Conservation (phyloP, 2,888 invertebrate genomes). For the Portevinia maculata region DNA sequence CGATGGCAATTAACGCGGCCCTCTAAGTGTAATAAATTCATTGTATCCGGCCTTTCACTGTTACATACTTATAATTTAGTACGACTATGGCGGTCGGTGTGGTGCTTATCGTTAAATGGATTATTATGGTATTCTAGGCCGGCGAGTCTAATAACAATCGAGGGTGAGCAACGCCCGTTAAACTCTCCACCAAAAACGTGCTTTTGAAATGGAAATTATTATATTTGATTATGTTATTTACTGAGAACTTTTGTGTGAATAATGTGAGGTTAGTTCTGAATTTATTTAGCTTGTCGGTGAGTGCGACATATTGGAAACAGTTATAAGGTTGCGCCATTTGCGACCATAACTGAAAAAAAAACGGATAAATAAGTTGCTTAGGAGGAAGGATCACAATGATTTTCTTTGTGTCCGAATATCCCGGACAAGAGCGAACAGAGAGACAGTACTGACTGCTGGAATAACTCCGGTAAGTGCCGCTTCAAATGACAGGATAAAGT, state of each 20-base stretch:
- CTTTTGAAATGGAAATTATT: constrained; percentile 67
- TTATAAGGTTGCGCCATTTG: too few species aligned
- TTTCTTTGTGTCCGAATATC: too few species aligned
- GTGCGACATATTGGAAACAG: constrained; percentile 50
- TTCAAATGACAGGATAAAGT: too few species aligned
- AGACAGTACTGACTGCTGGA: too few species aligned
- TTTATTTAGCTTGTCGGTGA: constrained; percentile 61
- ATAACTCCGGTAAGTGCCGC: too few species aligned
- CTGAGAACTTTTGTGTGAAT: constrained; percentile 68
- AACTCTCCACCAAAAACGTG: constrained; percentile 1
- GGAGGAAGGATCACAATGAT: too few species aligned
- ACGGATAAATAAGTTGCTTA: too few species aligned
- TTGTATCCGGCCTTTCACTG: constrained; percentile 20
- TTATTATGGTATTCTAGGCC: constrained; percentile 57
- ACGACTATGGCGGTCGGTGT: constrained; percentile 19
- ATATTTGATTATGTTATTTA: constrained; percentile 73
- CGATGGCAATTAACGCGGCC: constrained; percentile 69
- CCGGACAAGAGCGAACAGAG: too few species aligned
- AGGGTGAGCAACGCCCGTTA: background rate
- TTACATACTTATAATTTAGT: background rate
- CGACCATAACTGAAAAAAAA: too few species aligned
- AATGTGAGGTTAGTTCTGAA: constrained; percentile 70
- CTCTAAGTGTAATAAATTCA: constrained; percentile 66
- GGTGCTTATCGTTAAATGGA: constrained; percentile 71
- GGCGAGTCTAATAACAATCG: constrained; percentile 29